These are phyloP conservation scores for Galleria mellonella DNA, from an alignment of 1,140 invertebrate genomes.

Conservation along the genomic window DNA sequence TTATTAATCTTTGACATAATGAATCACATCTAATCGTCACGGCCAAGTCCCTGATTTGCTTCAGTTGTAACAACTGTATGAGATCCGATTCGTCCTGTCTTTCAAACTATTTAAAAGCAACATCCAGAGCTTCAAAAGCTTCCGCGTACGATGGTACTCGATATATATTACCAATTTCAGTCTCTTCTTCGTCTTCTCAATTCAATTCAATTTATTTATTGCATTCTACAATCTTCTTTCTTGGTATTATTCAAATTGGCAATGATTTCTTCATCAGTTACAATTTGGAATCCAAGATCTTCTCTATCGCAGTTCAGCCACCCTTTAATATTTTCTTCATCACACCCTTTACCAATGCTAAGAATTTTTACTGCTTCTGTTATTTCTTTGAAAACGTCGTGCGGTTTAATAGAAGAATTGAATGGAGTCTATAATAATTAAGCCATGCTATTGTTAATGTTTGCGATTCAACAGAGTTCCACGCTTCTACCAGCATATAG, in stretches of 20 bases:
- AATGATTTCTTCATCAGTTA: slow-evolving; percentile 15
- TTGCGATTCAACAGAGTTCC: too few relatives aligned
- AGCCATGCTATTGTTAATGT: too few relatives aligned
- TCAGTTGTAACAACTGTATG: slow-evolving; percentile 24
- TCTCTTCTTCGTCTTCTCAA: slow-evolving; percentile 16
- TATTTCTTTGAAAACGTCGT: slow-evolving; percentile 3
- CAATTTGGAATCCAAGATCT: slow-evolving; percentile 14
- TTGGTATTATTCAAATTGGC: too few relatives aligned
- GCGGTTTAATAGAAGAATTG: slow-evolving; percentile 6
- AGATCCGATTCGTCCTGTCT: slow-evolving; percentile 16
- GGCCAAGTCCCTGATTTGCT: slow-evolving; percentile 23
- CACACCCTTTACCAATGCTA: slow-evolving; percentile 14
- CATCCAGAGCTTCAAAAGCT: neutral
- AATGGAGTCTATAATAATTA: slow-evolving; percentile 6
- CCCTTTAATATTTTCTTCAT: slow-evolving; percentile 11
- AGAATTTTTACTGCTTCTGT: slow-evolving; percentile 11
- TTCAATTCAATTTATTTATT: slow-evolving; percentile 8
- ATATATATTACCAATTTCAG: slow-evolving; percentile 16
- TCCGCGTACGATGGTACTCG: slow-evolving; percentile 14
- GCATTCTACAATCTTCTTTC: too few relatives aligned
- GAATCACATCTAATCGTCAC: slow-evolving; percentile 16
- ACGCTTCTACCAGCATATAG: too few relatives aligned
- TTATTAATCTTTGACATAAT: slow-evolving; percentile 17
- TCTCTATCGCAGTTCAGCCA: slow-evolving; percentile 13
- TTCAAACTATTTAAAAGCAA: slow-evolving; percentile 11